A percentile compares a stretch with the other conserved stretches of the same genome.
phyloP scores from a whole-genome alignment of 2,797 vertebrate species.

The Takifugu ocellatus region DNA sequence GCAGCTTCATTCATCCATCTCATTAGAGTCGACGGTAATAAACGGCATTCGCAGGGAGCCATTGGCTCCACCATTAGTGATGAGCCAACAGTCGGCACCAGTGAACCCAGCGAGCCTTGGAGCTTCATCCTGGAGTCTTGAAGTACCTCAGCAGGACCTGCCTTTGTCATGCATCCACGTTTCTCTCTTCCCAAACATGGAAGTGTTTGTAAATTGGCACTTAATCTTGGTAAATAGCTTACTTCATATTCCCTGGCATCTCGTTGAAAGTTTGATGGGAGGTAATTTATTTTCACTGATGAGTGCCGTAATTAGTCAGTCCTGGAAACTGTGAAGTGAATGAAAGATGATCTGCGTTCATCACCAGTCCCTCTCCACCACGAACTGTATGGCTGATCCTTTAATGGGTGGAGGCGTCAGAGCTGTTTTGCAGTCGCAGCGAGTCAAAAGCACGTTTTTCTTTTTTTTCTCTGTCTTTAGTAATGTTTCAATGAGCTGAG shows the following conservation, averaged over 20 bases:
- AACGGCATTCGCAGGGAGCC: constrained; percentile 54
- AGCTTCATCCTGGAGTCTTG: constrained; percentile 39
- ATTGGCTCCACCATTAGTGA: constrained; percentile 65
- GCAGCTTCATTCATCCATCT: constrained; percentile 68
- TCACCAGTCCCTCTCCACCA: constrained; percentile 16
- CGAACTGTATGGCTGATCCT: constrained; percentile 52
- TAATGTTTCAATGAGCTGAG: constrained; percentile 61
- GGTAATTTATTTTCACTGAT: constrained; percentile 64
- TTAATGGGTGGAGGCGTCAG: constrained; percentile 49
- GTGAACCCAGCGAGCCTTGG: constrained; percentile 44
- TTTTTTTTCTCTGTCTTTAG: constrained; percentile 10
- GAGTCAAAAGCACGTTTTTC: constrained; percentile 53
- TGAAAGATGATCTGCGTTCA: constrained; percentile 50
- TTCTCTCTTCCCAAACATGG: constrained; percentile 20
- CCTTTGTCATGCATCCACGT: constrained; percentile 15
- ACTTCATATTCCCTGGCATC: constrained; percentile 26
- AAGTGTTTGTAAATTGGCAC: constrained; percentile 33
- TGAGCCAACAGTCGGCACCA: constrained; percentile 51
- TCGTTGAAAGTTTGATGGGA: constrained; percentile 55
- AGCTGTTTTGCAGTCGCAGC: constrained; percentile 50
- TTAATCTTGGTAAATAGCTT: constrained; percentile 34
- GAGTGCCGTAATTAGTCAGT: constrained; percentile 67
- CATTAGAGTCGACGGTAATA: constrained; percentile 65
- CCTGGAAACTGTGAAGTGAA: constrained; percentile 55
- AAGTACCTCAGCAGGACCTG: constrained; percentile 23